Evolutionary conservation across 2,113 vertebrate genomes (phyloP).

Genomic region (Sula dactylatra): DNA sequence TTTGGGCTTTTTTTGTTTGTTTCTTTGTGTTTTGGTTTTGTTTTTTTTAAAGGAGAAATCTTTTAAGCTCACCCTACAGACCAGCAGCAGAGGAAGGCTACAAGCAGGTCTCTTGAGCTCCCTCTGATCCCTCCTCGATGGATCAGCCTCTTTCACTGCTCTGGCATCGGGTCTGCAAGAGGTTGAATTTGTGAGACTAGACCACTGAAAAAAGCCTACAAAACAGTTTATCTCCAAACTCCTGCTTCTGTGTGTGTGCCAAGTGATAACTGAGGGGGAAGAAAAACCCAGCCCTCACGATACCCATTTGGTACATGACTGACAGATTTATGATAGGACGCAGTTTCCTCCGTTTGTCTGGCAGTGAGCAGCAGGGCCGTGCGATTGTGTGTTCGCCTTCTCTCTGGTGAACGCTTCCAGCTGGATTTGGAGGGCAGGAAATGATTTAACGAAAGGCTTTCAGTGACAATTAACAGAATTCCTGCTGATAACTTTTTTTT

Average conservation of each 20-base stretch:
- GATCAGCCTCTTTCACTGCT: neutral
- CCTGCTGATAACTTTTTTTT: slow-evolving; percentile 51
- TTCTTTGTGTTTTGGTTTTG: neutral
- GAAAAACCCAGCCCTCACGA: neutral
- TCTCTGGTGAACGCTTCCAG: neutral
- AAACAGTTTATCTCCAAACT: neutral
- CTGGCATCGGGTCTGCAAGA: neutral
- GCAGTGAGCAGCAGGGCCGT: neutral
- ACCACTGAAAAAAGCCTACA: neutral
- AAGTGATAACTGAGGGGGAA: neutral
- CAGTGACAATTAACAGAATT: slow-evolving; percentile 68
- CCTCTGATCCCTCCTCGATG: fast-evolving
- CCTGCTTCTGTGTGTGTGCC: neutral
- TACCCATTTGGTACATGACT: neutral
- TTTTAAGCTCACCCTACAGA: neutral
- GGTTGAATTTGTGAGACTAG: neutral
- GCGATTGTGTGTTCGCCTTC: neutral
- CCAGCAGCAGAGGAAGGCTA: neutral
- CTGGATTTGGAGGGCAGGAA: slow-evolving; percentile 66
- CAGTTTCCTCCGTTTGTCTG: slow-evolving; percentile 71
- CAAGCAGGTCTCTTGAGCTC: neutral
- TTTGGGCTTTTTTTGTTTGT: too few relatives aligned
- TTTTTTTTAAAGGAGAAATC: neutral
- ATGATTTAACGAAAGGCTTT: slow-evolving; percentile 49
- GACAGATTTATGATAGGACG: slow-evolving; percentile 62